A percentile compares a stretch with the other conserved stretches of the same genome.
These are phyloP conservation scores for Ryuthela nishihirai DNA, from an alignment of 2,888 invertebrate genomes.

Conservation along the genomic window DNA sequence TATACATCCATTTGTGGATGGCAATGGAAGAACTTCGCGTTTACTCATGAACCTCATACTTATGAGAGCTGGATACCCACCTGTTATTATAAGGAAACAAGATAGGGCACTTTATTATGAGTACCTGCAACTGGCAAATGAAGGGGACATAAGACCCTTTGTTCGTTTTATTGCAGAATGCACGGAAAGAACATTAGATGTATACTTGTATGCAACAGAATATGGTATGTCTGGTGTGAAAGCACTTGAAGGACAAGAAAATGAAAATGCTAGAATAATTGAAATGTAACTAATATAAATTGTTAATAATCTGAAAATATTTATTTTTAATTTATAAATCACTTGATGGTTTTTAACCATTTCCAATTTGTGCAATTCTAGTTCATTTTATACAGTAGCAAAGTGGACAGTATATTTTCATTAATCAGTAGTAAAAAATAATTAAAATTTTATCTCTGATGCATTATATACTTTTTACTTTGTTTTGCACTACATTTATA, in stretches of 20 bases:
- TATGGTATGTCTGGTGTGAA: constrained; percentile 16
- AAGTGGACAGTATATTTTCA: no score
- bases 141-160: constrained; percentile 92
- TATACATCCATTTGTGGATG: constrained; percentile 95
- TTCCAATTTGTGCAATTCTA: no score
- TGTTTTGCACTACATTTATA: no score
- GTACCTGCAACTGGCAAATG: constrained; percentile 82
- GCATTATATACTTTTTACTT: no score
- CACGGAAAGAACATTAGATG: constrained; percentile 81
- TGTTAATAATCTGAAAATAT: no score
- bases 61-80: constrained; percentile 89
- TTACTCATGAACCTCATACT: constrained; percentile 93
- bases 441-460: no score
- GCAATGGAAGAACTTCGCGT: constrained; percentile 92
- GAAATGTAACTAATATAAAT: no score
- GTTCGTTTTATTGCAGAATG: constrained; percentile 92
- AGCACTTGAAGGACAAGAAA: constrained; percentile 21
- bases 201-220: constrained; percentile 74
- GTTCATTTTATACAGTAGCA: no score
- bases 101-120: constrained; percentile 67
- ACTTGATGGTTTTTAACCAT: no score
- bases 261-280: not conserved
- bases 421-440: no score
- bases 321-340: no score
- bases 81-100: constrained; percentile 87